Conservation (phyloP, 2,888 invertebrate species). For the Griposia aprilina region DNA sequence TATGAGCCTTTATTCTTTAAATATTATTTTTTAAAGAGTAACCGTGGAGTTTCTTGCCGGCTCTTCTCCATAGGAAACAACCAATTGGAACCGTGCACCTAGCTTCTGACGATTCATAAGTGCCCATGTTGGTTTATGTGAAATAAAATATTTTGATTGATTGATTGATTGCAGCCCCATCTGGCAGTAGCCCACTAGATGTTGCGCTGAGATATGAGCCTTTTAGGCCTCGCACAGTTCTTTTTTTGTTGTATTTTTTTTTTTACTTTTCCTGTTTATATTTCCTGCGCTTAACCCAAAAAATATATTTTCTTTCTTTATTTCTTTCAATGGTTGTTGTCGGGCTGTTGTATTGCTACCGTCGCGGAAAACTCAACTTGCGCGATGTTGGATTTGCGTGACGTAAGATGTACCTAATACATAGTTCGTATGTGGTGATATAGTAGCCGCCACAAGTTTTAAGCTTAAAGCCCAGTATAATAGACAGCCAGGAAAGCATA, state of each 20-base stretch:
- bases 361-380: background rate
- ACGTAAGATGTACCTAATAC: background rate
- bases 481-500: background rate
- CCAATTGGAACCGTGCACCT: too few relatives aligned
- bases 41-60: too few relatives aligned
- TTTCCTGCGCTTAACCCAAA: background rate
- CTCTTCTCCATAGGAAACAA: too few relatives aligned
- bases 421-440: background rate
- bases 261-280: background rate
- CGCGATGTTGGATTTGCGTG: background rate
- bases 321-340: background rate
- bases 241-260: background rate
- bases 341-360: background rate
- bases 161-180: background rate
- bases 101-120: too few relatives aligned
- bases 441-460: background rate
- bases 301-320: too few relatives aligned
- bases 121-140: too few relatives aligned
- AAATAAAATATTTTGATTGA: too few relatives aligned
- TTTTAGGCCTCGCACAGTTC: background rate
- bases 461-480: background rate
- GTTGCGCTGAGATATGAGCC: background rate
- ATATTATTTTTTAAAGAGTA: too few relatives aligned
- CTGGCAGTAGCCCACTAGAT: background rate
- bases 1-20: background rate